Base-by-base conservation (phyloP, 2,888 invertebrate species). In the Hylaea fasciaria region DNA sequence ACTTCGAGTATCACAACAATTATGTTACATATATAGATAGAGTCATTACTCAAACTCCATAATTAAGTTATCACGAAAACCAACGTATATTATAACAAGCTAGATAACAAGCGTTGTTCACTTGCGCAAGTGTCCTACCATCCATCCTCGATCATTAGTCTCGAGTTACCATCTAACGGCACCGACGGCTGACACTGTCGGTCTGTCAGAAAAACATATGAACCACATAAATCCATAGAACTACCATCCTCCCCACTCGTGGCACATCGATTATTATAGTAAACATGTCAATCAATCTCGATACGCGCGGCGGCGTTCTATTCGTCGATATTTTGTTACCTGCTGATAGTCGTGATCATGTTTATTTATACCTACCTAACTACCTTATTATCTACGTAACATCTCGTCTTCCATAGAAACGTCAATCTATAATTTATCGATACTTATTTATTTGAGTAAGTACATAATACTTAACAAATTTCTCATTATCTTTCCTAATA, bases 211-310 rank as follows among this genome's bases (percentile, higher is more conserved):
- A 78, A 73, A 77, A 80, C 73, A 72, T 76, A 77, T 81, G 73
- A 69, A 69, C 48, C 62, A 66, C 74, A 83, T 87, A 83, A 83
- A 88, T 87, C 83, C 72, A 22, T 3, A 22, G 22, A 72, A 73
- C 73, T 64, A 63, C 68, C 77, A 74, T 75, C 76, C 77, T 77
- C 70, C 69, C 69, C 72, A 72, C 72, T 84, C 85, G 84, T 87
- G 89, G 87, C 83, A 85, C 75, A 78, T 84, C 85, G 83, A 89
- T 89, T 85, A 85, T 72, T 77, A 74, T 73, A 72, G 75, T 80
- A 77, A 85, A 85, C 80, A 77, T 82, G 82, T 85, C 85, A 85
- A 89, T 89, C 85, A 85, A 84, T 85, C 82, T 78, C 65, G 54
- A 65, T 66, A 65, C 58, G 22, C 3, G 22, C 22, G 22, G 22